Evolutionary conservation across 2,113 vertebrate species (phyloP).

Genomic region (Thermophis baileyi): DNA sequence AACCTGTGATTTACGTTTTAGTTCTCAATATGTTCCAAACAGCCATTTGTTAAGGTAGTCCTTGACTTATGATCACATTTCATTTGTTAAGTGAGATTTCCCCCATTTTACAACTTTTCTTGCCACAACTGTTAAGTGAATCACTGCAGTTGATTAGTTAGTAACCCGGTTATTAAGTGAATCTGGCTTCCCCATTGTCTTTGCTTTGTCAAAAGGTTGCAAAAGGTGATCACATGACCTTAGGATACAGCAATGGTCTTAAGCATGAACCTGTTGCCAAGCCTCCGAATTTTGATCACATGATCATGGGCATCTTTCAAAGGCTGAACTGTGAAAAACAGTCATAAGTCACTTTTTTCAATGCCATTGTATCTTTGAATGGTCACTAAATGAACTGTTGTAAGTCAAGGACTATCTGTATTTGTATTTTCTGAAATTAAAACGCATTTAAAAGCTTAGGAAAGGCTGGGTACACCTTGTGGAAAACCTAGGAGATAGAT

Average conservation of each 20-base stretch:
- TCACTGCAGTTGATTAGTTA: not conserved
- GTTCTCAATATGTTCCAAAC: not conserved
- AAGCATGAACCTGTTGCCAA: not conserved
- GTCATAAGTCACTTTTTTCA: not conserved
- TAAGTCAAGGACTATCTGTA: not conserved
- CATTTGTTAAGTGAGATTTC: not conserved
- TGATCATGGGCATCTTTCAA: not conserved
- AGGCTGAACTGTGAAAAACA: not conserved
- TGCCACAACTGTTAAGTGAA: not conserved
- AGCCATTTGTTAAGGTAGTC: not conserved
- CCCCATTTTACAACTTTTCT: not conserved
- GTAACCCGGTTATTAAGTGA: not conserved
- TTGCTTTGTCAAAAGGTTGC: not conserved
- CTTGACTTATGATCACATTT: not conserved
- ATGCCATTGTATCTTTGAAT: not conserved
- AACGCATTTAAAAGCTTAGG: not conserved
- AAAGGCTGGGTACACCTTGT: not conserved
- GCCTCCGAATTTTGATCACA: not conserved
- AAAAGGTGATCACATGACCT: not conserved
- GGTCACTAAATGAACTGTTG: not conserved
- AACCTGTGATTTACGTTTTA: not conserved
- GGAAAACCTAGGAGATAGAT: not conserved
- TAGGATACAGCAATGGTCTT: not conserved
- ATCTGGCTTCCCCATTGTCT: not conserved
- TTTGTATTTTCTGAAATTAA: not conserved